phyloP scores from a whole-genome alignment of 2,797 vertebrate genomes.

The Rousettus madagascariensis region DNA sequence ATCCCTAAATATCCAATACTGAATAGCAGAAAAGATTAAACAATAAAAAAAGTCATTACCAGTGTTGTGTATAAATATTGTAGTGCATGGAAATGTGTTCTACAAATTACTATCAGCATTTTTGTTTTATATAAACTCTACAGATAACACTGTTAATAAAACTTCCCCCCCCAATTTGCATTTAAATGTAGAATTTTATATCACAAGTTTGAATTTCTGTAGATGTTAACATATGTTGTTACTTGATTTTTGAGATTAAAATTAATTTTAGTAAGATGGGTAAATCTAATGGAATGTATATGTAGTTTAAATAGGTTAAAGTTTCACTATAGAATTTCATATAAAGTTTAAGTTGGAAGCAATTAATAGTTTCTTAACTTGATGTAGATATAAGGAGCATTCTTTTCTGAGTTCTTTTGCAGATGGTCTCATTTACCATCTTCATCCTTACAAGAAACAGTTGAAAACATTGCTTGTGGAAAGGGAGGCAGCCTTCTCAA shows the following conservation, averaged over 20 bases:
- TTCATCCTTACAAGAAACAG: conserved; percentile 77
- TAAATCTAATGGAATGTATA: conserved; percentile 32
- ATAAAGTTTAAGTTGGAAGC: conserved; percentile 73
- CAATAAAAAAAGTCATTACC: conserved; percentile 82
- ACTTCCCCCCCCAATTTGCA: neutral
- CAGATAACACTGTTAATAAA: conserved; percentile 41
- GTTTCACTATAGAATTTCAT: conserved; percentile 69
- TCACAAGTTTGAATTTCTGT: conserved; percentile 39
- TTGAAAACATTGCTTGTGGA: conserved; percentile 78
- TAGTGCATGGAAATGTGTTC: conserved; percentile 79
- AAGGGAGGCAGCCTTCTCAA: conserved; percentile 71
- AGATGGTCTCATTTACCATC: conserved; percentile 82
- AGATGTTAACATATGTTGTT: neutral
- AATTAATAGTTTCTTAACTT: conserved; percentile 69
- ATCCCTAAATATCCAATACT: conserved; percentile 82
- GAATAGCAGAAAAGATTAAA: conserved; percentile 82
- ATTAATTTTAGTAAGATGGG: conserved; percentile 44
- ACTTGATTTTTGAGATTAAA: conserved; percentile 49
- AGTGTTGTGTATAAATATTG: conserved; percentile 82
- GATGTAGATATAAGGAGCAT: conserved; percentile 50
- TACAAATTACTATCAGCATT: conserved; percentile 75
- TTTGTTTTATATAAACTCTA: conserved; percentile 73
- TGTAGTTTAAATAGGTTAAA: conserved; percentile 60
- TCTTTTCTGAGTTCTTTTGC: conserved; percentile 77
- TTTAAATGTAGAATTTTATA: conserved; percentile 59